A percentile compares a stretch with the other conserved stretches of the same genome.
Conservation (phyloP, 2,113 vertebrate genomes). For the Spilogale gracilis region DNA sequence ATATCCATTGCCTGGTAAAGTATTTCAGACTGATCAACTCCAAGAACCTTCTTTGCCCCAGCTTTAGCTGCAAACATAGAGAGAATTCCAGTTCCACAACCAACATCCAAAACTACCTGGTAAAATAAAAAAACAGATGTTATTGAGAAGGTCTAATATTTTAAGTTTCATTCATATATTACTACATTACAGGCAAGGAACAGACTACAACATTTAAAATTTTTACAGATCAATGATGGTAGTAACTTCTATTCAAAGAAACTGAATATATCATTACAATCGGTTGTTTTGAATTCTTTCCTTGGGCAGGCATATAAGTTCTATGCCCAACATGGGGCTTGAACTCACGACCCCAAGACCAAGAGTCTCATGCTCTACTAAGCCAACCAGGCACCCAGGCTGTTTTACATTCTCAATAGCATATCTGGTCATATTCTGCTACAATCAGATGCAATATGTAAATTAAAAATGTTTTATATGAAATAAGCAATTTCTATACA, state of each 20-base stretch:
- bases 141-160: constrained; percentile 4
- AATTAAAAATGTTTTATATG: constrained; percentile 44
- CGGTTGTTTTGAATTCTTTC: constrained; percentile 1
- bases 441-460: neutral
- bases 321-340: neutral
- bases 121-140: neutral
- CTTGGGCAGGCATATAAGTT: neutral
- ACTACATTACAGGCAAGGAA: neutral
- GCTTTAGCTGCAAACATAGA: constrained; percentile 97
- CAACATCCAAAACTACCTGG: constrained; percentile 97
- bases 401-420: constrained; percentile 25
- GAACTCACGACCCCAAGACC: neutral
- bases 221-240: neutral
- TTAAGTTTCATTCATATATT: neutral
- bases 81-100: constrained; percentile 98
- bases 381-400: neutral
- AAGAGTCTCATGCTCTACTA: neutral
- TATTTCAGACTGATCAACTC: constrained; percentile 97
- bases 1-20: constrained; percentile 99
- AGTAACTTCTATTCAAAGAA: constrained; percentile 8
- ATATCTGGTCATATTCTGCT: neutral
- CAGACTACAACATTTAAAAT: constrained; percentile 8
- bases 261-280: neutral
- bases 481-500: neutral
- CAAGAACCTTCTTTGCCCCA: constrained; percentile 95